phyloP scores from a whole-genome alignment of 2,797 vertebrate genomes.

The Myiothlypis coronata region DNA sequence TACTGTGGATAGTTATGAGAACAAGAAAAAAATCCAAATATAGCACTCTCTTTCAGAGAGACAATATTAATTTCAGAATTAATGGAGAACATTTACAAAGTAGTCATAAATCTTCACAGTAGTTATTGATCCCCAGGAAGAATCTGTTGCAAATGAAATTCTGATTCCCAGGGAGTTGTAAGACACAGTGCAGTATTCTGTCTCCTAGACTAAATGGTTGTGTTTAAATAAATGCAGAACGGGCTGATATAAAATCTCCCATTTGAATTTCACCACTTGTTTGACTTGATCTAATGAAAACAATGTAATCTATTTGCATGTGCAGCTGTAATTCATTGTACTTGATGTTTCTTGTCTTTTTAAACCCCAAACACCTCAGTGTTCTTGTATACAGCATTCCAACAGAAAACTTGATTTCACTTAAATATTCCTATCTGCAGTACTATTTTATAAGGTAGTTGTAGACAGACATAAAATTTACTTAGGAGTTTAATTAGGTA shows the following conservation, averaged over 20 bases:
- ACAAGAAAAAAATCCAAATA: neutral
- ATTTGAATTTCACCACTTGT: neutral
- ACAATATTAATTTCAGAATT: neutral
- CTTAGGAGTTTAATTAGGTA: neutral
- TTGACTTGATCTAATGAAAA: neutral
- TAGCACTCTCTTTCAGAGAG: neutral
- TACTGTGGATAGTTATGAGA: neutral
- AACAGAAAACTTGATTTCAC: neutral
- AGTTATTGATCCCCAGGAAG: neutral
- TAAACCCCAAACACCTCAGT: neutral
- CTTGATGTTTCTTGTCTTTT: neutral
- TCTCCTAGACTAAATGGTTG: neutral
- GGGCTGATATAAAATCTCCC: neutral
- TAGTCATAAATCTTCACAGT: neutral
- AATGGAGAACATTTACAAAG: neutral
- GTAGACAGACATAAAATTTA: neutral
- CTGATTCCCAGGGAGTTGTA: neutral
- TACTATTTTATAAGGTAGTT: neutral
- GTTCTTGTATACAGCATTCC: neutral
- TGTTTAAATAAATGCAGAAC: neutral
- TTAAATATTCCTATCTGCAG: neutral
- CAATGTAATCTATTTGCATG: neutral
- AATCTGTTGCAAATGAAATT: neutral
- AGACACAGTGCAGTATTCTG: neutral
- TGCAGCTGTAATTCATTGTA: neutral